Conservation (phyloP, 2,113 vertebrate genomes). For the Macroglossus sobrinus region DNA sequence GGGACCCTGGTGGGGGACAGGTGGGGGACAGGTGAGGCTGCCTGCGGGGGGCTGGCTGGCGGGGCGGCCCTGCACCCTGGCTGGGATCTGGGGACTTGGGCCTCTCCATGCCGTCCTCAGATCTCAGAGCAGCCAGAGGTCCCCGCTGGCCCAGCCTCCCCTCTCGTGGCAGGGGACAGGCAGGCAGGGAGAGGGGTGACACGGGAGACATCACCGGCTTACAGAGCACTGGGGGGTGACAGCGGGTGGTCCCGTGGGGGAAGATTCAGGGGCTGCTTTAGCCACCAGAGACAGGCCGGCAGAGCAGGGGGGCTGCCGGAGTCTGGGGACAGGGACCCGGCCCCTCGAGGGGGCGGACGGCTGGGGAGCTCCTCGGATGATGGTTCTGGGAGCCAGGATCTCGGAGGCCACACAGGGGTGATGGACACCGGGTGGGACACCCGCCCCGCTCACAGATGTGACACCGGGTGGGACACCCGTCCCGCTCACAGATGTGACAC, state of each 20-base stretch:
- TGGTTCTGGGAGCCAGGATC: neutral
- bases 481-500: too few relatives aligned
- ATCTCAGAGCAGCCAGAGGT: neutral
- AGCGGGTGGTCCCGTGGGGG: fast-evolving
- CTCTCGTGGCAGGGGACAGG: neutral
- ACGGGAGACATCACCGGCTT: neutral
- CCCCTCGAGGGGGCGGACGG: neutral
- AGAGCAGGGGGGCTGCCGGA: neutral
- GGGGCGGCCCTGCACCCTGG: neutral
- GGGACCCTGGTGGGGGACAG: neutral
- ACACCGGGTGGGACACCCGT: too few relatives aligned
- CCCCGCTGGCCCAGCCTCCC: neutral
- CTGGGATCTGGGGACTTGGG: neutral
- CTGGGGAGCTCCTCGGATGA: neutral
- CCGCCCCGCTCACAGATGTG: too few relatives aligned
- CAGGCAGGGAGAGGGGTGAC: neutral
- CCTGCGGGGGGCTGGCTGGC: neutral
- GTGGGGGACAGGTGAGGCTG: too few relatives aligned
- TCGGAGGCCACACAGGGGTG: neutral
- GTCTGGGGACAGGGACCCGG: neutral
- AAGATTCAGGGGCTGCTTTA: neutral
- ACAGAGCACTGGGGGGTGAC: too few relatives aligned
- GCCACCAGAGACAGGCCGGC: neutral
- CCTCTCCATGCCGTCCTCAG: neutral
- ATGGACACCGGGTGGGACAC: too few relatives aligned